A percentile compares a stretch with the other conserved stretches of the same genome.
Conservation (phyloP, 1,140 invertebrate genomes). For the Bombus waltoni region DNA sequence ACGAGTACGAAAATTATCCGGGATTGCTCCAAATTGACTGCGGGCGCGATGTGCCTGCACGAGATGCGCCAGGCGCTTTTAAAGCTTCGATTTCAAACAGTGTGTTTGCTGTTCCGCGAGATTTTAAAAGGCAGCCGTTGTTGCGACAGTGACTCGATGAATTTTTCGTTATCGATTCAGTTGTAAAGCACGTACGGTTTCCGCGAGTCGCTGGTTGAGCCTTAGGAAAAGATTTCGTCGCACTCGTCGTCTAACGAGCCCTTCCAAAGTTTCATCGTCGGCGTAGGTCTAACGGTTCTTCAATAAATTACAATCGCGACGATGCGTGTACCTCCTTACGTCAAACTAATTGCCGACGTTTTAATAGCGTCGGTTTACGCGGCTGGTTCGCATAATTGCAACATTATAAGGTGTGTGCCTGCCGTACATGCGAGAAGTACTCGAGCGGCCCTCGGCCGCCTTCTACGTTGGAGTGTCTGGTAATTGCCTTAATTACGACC, state of each 20-base stretch:
- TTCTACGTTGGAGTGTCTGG: conserved; percentile 55
- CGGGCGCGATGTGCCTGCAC: not conserved
- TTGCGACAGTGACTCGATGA: too few relatives aligned
- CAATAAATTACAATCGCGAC: conserved; percentile 30
- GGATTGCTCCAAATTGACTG: conserved; percentile 6
- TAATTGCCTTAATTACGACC: conserved; percentile 79
- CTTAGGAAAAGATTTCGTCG: not conserved
- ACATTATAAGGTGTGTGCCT: conserved; percentile 69
- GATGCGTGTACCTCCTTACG: conserved; percentile 45
- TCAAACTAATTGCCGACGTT: conserved; percentile 72
- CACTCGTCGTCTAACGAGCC: not conserved
- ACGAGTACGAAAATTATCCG: conserved; percentile 4
- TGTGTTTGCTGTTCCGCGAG: not conserved
- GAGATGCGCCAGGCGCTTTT: not conserved
- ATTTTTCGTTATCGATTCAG: not conserved
- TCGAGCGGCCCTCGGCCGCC: conserved; percentile 55
- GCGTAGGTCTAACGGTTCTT: not conserved
- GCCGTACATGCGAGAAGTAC: conserved; percentile 58
- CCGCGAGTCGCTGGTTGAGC: too few relatives aligned
- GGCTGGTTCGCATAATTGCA: conserved; percentile 75
- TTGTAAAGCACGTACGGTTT: too few relatives aligned
- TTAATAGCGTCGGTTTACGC: conserved; percentile 73
- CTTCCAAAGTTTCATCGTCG: not conserved
- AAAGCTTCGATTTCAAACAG: not conserved
- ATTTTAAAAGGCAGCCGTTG: not conserved